Percentiles rank a stretch among this genome's conserved stretches.
Conservation (phyloP, 1,140 invertebrate genomes). For the Wasmannia auropunctata region DNA sequence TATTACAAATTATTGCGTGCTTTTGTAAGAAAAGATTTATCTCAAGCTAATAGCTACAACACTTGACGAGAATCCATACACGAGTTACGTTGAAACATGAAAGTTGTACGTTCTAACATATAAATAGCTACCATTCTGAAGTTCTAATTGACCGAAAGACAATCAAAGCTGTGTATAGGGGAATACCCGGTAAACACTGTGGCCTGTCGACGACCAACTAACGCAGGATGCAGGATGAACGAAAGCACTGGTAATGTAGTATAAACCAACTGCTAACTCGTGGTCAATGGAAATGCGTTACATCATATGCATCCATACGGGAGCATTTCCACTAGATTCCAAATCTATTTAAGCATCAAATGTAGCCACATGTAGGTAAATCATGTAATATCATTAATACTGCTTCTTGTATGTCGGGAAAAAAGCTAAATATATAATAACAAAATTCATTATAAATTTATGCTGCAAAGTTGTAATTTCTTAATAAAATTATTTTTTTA, state of each 20-base stretch:
- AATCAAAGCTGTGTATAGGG: constrained; percentile 56
- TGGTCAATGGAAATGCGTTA: constrained; percentile 4
- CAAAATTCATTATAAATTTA: neutral
- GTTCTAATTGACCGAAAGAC: constrained; percentile 67
- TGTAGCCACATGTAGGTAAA: neutral
- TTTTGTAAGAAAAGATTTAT: neutral
- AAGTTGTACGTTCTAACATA: constrained; percentile 16
- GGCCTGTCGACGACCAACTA: constrained; percentile 23
- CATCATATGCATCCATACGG: neutral
- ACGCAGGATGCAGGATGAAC: constrained; percentile 18
- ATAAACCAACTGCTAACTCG: constrained; percentile 33
- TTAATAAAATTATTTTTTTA: neutral
- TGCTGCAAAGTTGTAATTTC: neutral
- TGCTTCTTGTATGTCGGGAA: neutral
- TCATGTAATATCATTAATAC: neutral
- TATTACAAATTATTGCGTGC: neutral
- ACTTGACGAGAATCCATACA: neutral
- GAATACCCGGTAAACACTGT: constrained; percentile 35
- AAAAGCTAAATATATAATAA: neutral
- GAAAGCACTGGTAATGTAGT: constrained; percentile 41
- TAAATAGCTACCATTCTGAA: constrained; percentile 19
- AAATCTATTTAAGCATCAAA: constrained; percentile 6
- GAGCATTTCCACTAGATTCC: constrained; percentile 18
- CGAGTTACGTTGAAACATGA: neutral
- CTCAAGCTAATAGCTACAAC: neutral